Evolutionary conservation across 1,140 invertebrate genomes (phyloP), one percentile per base, ranked within the genome.

Genomic region (Drosophila lacteicornis): DNA sequence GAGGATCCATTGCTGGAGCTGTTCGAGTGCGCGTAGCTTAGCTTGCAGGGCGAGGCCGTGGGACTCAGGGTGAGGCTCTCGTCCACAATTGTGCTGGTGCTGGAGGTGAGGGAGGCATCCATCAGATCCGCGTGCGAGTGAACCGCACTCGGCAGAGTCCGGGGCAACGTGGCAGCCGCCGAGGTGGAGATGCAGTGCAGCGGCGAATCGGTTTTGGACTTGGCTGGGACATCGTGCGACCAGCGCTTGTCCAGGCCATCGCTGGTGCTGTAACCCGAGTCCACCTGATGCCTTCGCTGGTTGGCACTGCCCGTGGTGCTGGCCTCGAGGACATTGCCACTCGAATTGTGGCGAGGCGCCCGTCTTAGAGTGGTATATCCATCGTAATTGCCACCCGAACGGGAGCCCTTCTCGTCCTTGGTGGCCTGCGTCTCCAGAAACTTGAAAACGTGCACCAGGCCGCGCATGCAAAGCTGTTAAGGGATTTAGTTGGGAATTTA

Each of bases 391-490:
- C 91, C 91, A 13, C 91, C 91, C 11, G 80, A 77, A 68, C 43
- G 94, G 47, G 69, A 93, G 46, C 93, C 91, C 53, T 94, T 94
- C 73, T 95, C 94, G 33, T 95, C 95, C 87, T 96, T 96, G 80
- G 95, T 95, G 25, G 97, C 97, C 94, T 97, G 96, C 86, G 96
- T 97, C 91, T 98, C 97, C 63, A 99, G 94, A 93, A 97, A 98
- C 92, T 99, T 99, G 94, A 98, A 98, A 70, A 99, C 97, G 93
- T 99, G 98, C 82, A 97, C 96, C 91, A 97, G 95, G 70, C 98
- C 98, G 92, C 97, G 95, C 93, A 96, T 96, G 93, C 98, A 99
- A 73, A 98, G 94, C 97, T 98, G 92, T 15, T 94, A 94, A 45
- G 7, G 13, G 1, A 13, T 2, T 66, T 50, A 49, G 3, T 7